Base-by-base conservation (phyloP, 2,888 invertebrate genomes). In the Ptilodon capucinus region DNA sequence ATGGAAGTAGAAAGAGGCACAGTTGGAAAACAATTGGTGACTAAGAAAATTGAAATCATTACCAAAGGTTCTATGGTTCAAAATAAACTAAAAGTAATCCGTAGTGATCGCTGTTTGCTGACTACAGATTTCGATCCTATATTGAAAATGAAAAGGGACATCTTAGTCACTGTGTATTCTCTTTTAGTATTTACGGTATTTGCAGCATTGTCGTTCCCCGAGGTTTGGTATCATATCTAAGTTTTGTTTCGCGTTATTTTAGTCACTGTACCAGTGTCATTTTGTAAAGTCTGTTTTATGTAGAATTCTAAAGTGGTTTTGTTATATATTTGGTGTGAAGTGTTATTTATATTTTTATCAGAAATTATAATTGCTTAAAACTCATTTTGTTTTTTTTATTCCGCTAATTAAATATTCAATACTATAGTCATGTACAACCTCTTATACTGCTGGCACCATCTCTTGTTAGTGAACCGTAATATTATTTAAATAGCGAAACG, bases 151-250 rank as follows among this genome's bases (percentile, higher is more conserved):
- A 91, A 91, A 63, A 76, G 86, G 54, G 86, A 89, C 64, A 69
- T 90, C 55, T 66, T 91, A 48, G 85, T 91, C 13, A 86, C 87
- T 2, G 63, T 90, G 40, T 91, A 91, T 68, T 89, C 89, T 4
- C 73, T 90, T 61, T 69, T 91, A 44, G 86, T 88, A 19, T 68
- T 90, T 16, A 87, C 86, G 42, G 80, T 91, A 1, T 90, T 91
- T 55, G 86, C 86, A 41, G 89, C 89, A 16, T 68, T 91, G 44
- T 84, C 89, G 0, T 79, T 88, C 57, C 86, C 89, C 9, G 30
- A 30, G 18, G 3, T 17, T 19, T 42, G 16, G 32, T 42, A 42
- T 32, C 19, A 38, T 13, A 8, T 38, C 6, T 38, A 38, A 13
- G 38, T 19, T 19, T 19, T 13, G 19, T 38, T 1, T 11, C 32